A percentile compares a stretch with the other conserved stretches of the same genome.
Conservation (phyloP, 2,888 invertebrate genomes). For the Argyresthia albistria region DNA sequence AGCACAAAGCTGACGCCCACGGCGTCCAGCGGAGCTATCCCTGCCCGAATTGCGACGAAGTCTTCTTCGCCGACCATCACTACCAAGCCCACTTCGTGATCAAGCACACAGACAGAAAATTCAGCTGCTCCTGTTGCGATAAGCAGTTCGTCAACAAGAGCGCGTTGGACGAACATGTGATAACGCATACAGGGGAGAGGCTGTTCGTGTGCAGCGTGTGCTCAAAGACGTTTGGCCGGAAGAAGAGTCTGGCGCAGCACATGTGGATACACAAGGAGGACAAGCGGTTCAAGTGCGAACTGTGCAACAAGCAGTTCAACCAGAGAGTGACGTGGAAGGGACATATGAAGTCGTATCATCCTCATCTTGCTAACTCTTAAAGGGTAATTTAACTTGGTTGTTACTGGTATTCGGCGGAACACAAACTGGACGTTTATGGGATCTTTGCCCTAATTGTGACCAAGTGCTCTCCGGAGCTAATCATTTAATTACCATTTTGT, state of each 20-base stretch:
- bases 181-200: conserved; percentile 28
- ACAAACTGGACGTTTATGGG: conserved; percentile 6
- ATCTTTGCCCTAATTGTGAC: conserved; percentile 5
- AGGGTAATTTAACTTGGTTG: too few species aligned
- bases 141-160: conserved; percentile 28
- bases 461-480: not conserved
- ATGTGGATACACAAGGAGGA: conserved; percentile 6
- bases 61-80: not conserved
- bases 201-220: conserved; percentile 31
- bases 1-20: not conserved
- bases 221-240: conserved; percentile 14
- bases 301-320: conserved; percentile 47
- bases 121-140: conserved; percentile 8
- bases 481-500: conserved; percentile 6
- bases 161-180: conserved; percentile 30
- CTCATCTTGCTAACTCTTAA: conserved; percentile 22
- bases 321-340: conserved; percentile 49
- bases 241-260: conserved; percentile 8
- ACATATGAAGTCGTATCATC: conserved; percentile 27
- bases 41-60: not conserved
- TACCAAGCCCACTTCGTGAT: not conserved
- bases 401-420: not conserved
- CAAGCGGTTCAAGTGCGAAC: conserved; percentile 19
- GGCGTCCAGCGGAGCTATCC: not conserved
- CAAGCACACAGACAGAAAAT: not conserved